A percentile compares a stretch with the other conserved stretches of the same genome.
phyloP scores from a whole-genome alignment of 2,113 vertebrate species.

The Rostratula benghalensis region DNA sequence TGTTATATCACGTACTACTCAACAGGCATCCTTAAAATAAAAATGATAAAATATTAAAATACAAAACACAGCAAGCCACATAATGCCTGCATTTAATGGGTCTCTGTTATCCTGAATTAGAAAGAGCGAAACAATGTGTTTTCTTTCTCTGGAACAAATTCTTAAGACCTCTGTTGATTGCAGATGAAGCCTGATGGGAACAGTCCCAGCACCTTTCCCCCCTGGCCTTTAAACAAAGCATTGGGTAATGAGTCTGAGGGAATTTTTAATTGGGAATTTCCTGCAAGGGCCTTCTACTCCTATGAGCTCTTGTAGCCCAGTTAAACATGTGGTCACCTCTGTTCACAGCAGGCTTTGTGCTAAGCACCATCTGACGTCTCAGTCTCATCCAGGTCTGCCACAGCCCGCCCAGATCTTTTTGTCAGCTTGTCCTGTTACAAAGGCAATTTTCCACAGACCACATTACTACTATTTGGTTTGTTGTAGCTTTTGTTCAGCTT shows the following conservation, averaged over 20 bases:
- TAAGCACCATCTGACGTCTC: neutral
- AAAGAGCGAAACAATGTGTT: neutral
- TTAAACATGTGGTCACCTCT: accelerated
- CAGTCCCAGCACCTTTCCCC: neutral
- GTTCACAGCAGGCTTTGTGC: neutral
- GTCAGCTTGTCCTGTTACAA: neutral
- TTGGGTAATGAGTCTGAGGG: neutral
- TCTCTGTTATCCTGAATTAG: neutral
- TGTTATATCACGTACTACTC: neutral
- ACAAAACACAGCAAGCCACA: neutral
- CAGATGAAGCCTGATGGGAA: neutral
- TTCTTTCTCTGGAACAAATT: neutral
- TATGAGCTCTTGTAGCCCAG: too few relatives aligned
- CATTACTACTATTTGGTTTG: neutral
- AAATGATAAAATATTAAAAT: neutral
- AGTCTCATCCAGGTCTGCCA: neutral
- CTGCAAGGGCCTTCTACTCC: neutral
- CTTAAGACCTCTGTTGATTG: neutral
- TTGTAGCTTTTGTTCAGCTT: neutral
- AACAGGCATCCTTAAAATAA: neutral
- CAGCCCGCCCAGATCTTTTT: neutral
- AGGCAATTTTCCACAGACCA: neutral
- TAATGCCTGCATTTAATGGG: neutral
- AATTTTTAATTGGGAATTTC: neutral
- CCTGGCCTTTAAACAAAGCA: neutral